These are phyloP conservation scores for Drosophila suzukii DNA, from an alignment of 1,140 invertebrate genomes.

Conservation along the genomic window DNA sequence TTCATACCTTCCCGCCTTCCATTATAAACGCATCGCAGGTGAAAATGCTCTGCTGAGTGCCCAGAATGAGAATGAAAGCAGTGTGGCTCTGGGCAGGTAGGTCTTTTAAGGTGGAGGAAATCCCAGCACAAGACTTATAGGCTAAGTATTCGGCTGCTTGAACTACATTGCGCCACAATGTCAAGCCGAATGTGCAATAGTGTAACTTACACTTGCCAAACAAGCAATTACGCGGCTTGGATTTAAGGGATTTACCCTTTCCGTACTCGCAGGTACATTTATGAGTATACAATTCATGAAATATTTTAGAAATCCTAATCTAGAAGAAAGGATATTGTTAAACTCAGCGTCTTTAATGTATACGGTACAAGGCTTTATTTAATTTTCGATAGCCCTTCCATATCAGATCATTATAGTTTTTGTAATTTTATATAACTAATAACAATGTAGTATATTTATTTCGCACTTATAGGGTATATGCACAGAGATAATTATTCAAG, in stretches of 20 bases:
- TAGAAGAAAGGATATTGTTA: no score
- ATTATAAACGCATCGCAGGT: slow-evolving; percentile 45
- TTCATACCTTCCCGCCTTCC: slow-evolving; percentile 31
- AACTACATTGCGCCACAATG: slow-evolving; percentile 55
- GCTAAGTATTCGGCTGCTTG: slow-evolving; percentile 31
- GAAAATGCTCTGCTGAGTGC: slow-evolving; percentile 35
- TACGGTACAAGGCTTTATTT: no score
- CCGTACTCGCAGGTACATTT: not conserved
- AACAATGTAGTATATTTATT: no score
- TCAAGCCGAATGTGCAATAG: slow-evolving; percentile 40
- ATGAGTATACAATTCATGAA: no score
- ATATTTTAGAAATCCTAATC: no score
- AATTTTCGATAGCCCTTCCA: no score
- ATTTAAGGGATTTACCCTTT: not conserved
- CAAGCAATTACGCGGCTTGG: slow-evolving; percentile 4
- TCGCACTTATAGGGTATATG: no score
- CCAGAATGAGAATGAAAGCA: not conserved
- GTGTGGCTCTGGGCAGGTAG: slow-evolving; percentile 1
- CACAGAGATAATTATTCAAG: no score
- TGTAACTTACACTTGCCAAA: slow-evolving; percentile 11
- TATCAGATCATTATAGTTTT: no score
- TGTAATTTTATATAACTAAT: no score
- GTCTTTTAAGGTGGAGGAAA: slow-evolving; percentile 2
- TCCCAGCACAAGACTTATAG: slow-evolving; percentile 11
- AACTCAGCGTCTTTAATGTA: no score